phyloP scores from a whole-genome alignment of 2,113 vertebrate genomes.

The Spilogale gracilis region DNA sequence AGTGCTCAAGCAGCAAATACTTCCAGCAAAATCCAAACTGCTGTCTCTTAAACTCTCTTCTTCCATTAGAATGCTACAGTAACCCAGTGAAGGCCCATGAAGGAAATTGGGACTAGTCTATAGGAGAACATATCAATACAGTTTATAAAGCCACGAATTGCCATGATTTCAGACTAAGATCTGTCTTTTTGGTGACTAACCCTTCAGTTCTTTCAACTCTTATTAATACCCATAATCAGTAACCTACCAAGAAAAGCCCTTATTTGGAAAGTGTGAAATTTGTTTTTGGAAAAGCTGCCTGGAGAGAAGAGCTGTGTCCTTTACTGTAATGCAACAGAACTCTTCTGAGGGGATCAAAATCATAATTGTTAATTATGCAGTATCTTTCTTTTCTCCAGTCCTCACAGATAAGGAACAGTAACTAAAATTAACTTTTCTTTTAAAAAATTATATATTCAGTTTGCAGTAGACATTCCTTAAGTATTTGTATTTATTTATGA shows the following conservation, averaged over 20 bases:
- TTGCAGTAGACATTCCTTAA: conserved; percentile 99
- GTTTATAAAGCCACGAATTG: conserved; percentile 85
- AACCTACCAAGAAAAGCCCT: conserved; percentile 83
- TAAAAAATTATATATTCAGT: conserved; percentile 91
- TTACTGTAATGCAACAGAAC: conserved; percentile 82
- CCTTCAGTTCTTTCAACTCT: conserved; percentile 85
- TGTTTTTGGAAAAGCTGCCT: conserved; percentile 87
- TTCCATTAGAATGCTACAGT: conserved; percentile 87
- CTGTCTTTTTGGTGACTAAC: conserved; percentile 87
- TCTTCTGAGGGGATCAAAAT: conserved; percentile 85
- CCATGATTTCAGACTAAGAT: conserved; percentile 83
- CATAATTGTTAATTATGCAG: conserved; percentile 89
- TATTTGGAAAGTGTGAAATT: conserved; percentile 80
- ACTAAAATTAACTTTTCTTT: conserved; percentile 93
- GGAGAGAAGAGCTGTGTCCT: conserved; percentile 83
- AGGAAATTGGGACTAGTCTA: conserved; percentile 83
- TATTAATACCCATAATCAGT: conserved; percentile 87
- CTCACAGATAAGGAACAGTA: conserved; percentile 91
- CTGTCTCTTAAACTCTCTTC: conserved; percentile 88
- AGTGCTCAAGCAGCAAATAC: conserved; percentile 89
- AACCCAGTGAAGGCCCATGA: conserved; percentile 86
- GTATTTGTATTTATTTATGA: conserved; percentile 99
- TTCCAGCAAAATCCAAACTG: conserved; percentile 91
- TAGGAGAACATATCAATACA: conserved; percentile 76
- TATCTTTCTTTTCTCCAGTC: conserved; percentile 89